Percentiles rank a stretch among this genome's conserved stretches.
These are phyloP conservation scores for Adineta ricciae DNA, from an alignment of 2,888 invertebrate species.

Conservation along the genomic window DNA sequence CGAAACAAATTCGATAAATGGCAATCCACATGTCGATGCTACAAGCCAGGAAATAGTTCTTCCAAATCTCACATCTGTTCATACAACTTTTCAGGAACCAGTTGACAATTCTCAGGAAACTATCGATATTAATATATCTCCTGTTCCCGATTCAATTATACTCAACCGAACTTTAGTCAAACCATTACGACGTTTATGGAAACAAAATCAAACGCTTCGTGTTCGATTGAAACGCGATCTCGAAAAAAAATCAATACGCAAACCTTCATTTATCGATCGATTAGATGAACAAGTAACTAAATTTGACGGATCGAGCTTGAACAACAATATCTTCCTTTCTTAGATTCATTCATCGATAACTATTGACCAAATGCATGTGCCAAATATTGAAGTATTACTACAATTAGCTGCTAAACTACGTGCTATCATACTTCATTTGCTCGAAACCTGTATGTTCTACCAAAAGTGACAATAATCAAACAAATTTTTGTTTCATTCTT, in stretches of 20 bases:
- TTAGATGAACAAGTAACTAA: neutral
- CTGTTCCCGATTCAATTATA: neutral
- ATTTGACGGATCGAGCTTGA: no score
- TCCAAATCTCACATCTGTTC: neutral
- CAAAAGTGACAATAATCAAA: neutral
- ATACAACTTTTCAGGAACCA: neutral
- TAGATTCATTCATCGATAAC: neutral
- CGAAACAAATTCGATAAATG: neutral
- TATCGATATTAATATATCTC: neutral
- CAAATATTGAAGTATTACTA: neutral
- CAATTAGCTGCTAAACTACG: neutral
- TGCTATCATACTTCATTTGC: neutral
- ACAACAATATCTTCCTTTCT: neutral
- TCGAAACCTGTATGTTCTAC: neutral
- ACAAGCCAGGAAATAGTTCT: neutral
- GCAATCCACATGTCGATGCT: neutral
- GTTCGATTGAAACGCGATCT: neutral
- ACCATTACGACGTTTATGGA: slow-evolving; percentile 8
- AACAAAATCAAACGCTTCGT: slow-evolving; percentile 3
- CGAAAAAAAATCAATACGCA: neutral
- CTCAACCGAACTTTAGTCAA: neutral
- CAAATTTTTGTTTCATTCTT: neutral
- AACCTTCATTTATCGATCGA: neutral
- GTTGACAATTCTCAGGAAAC: neutral
- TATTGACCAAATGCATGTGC: neutral